Evolutionary conservation across 1,140 invertebrate species (phyloP).

Genomic region (Hylyphantes graminicola): DNA sequence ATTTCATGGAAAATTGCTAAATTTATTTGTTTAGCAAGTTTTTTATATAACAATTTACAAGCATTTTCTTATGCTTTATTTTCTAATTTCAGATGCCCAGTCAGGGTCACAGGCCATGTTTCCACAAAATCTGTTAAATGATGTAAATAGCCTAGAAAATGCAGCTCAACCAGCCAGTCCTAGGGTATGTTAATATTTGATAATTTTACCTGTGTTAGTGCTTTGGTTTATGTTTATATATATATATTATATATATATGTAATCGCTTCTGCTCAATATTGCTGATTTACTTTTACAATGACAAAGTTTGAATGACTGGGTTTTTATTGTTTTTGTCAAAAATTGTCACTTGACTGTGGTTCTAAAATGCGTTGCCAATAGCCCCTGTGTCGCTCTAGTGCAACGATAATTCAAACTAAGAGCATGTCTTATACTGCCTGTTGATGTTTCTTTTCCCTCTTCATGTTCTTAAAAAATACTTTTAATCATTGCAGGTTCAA

Average conservation of each 20-base stretch:
- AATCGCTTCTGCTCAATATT: too few species aligned
- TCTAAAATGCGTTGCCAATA: too few species aligned
- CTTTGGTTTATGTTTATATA: conserved; percentile 73
- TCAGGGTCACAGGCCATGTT: conserved; percentile 12
- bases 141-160: conserved; percentile 21
- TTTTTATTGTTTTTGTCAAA: too few species aligned
- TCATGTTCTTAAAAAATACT: background rate
- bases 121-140: conserved; percentile 32
- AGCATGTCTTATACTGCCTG: background rate
- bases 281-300: too few species aligned
- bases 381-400: too few species aligned
- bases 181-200: conserved; percentile 16
- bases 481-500: conserved; percentile 62
- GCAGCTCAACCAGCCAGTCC: conserved; percentile 39
- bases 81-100: conserved; percentile 9
- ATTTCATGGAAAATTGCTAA: too few species aligned
- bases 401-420: background rate
- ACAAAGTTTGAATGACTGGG: too few species aligned
- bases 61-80: background rate
- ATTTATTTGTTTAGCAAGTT: conserved; percentile 39
- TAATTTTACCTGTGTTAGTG: conserved; percentile 68
- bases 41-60: background rate
- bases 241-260: too few species aligned
- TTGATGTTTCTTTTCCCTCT: too few species aligned
- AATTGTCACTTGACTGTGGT: too few species aligned